Evolutionary conservation across 1,140 invertebrate genomes (phyloP).

Genomic region (Bacillus rossius): DNA sequence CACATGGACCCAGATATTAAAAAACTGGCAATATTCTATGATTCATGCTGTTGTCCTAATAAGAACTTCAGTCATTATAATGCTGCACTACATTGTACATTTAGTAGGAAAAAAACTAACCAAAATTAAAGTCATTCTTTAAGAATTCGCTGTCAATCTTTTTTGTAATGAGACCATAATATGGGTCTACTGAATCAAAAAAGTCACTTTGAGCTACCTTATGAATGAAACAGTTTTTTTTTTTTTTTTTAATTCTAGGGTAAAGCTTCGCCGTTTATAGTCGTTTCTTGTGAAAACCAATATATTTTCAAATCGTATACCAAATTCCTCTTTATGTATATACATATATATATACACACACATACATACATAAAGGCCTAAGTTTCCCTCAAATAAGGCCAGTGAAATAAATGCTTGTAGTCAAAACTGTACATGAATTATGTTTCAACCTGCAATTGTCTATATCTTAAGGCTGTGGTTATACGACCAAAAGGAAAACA

Average conservation of each 20-base stretch:
- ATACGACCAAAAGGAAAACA: slow-evolving; percentile 7
- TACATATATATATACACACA: slow-evolving; percentile 9
- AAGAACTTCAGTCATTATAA: not conserved
- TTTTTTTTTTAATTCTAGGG: slow-evolving; percentile 5
- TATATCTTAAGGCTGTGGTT: slow-evolving; percentile 3
- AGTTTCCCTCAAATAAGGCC: slow-evolving; percentile 7
- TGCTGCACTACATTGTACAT: not conserved
- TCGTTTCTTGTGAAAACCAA: slow-evolving; percentile 11
- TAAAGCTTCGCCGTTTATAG: slow-evolving; percentile 9
- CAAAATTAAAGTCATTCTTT: not conserved
- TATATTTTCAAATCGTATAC: slow-evolving; percentile 11
- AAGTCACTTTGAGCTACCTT: slow-evolving; percentile 9
- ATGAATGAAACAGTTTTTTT: slow-evolving; percentile 8
- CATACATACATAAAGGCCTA: no score
- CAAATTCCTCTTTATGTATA: not conserved
- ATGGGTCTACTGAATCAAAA: slow-evolving; percentile 13
- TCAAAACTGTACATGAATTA: not conserved
- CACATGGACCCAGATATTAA: no score
- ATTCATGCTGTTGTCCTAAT: not conserved
- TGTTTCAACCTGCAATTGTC: slow-evolving; percentile 13
- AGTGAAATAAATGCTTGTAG: slow-evolving; percentile 7
- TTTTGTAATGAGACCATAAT: not conserved
- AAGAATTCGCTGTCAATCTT: not conserved
- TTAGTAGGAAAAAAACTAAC: not conserved
- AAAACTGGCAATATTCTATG: no score